Evolutionary conservation across 37 sponge, comb jelly and placozoan species (phyloP).

Genomic region (Corticium candelabrum): DNA sequence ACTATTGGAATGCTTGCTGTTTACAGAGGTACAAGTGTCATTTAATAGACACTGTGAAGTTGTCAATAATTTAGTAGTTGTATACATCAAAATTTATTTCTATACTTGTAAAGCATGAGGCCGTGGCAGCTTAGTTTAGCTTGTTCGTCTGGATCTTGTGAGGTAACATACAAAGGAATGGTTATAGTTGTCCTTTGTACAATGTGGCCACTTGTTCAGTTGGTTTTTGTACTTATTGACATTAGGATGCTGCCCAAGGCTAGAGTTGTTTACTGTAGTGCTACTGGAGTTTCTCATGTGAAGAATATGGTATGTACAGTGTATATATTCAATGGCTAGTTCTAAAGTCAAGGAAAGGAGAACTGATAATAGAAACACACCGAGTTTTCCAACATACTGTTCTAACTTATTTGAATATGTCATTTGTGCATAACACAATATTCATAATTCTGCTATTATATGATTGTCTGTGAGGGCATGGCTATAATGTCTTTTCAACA

Average conservation of each 20-base stretch:
- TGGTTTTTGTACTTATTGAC: neutral
- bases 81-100: neutral
- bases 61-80: neutral
- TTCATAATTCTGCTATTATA: too few species aligned
- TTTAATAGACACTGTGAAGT: too few species aligned
- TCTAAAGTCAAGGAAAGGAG: too few species aligned
- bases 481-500: too few species aligned
- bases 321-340: neutral
- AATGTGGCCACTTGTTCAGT: neutral
- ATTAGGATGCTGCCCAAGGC: slow-evolving; percentile 36
- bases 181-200: neutral
- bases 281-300: slow-evolving; percentile 50
- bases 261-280: slow-evolving; percentile 54
- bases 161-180: too few species aligned
- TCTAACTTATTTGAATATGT: too few species aligned
- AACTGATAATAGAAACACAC: too few species aligned
- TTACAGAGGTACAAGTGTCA: too few species aligned
- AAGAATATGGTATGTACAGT: slow-evolving; percentile 34
- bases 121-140: neutral
- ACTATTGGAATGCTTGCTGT: too few species aligned
- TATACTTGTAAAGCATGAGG: neutral
- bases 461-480: too few species aligned
- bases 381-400: too few species aligned
- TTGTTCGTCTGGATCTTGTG: neutral
- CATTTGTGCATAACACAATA: too few species aligned